phyloP scores from a whole-genome alignment of 2,797 vertebrate species.

The Scolopax rusticola region DNA sequence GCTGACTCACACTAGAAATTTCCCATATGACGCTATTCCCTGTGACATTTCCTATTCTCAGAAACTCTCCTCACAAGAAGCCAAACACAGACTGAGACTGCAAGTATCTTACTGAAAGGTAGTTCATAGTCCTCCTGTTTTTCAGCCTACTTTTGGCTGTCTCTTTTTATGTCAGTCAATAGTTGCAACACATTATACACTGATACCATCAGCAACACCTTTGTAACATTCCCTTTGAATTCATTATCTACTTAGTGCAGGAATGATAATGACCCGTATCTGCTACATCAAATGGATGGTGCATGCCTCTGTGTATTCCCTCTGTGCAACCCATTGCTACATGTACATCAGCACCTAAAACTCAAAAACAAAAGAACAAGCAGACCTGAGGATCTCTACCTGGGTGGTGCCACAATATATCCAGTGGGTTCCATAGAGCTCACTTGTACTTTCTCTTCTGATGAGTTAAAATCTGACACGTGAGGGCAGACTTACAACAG shows the following conservation, averaged over 20 bases:
- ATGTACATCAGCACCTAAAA: neutral
- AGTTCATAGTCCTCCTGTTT: neutral
- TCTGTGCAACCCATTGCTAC: neutral
- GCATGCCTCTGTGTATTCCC: neutral
- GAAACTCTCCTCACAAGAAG: neutral
- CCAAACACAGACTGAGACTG: neutral
- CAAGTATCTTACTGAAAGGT: neutral
- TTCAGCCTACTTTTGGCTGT: neutral
- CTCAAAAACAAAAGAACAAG: neutral
- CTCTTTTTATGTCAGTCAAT: neutral
- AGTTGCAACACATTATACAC: neutral
- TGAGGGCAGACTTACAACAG: slow-evolving; percentile 68
- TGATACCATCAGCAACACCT: slow-evolving; percentile 1
- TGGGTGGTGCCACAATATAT: neutral
- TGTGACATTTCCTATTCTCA: neutral
- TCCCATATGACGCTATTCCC: neutral
- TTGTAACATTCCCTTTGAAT: neutral
- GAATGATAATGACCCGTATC: neutral
- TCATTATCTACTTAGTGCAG: neutral
- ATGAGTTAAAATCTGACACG: slow-evolving; percentile 51
- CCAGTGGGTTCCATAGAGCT: neutral
- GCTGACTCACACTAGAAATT: slow-evolving; percentile 16
- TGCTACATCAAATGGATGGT: neutral
- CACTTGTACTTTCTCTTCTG: neutral
- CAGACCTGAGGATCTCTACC: neutral